Base-by-base conservation (phyloP, 2,113 vertebrate genomes). In the Callopanchax toddi region DNA sequence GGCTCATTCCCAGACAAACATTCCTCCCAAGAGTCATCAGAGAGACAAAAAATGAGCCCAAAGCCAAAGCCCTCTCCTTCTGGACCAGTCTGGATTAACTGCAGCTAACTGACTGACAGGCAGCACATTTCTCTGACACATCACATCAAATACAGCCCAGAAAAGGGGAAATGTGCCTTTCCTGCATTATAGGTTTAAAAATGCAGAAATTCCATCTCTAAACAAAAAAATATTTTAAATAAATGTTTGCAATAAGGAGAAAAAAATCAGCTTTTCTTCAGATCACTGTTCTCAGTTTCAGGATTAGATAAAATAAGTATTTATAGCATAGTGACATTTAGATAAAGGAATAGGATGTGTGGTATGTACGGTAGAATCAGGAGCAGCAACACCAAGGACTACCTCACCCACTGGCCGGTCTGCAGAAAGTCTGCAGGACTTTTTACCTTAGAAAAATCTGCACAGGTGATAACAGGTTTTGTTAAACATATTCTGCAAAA, bases 321-420 rank as follows among this genome's bases (percentile, higher is more conserved):
- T 86, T 88, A 85, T 85, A 89, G 83, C 56, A n/a, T 12, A 0
- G 15, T 74, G 82, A 86, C 79, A 87, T 87, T 83, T 76, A 87
- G 84, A 86, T 85, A 78, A 86, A 78, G 55, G 63, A 48, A 67
- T 43, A 55, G 37, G 76, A 72, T 46, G 71, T 37, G 48, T 43
- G 79, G 76, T 81, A 75, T 71, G 60, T 50, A n/a, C n/a, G n/a
- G n/a, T n/a, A 12, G 59, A 82, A 67, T 44, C 56, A 48, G 53
- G 60, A 76, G 60, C 34, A 61, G 61, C 53, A 67, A 61, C 71
- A 71, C 68, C 25, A 29, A 71, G 71, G 58, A 72, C 79, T 57
- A 84, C 61, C 55, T 71, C 80, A 67, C 29, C 34, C 50, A 16
- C 61, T 49, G 69, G 50, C 59, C 76, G 68, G 49, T 54, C 45